Evolutionary conservation across 2,113 vertebrate species (phyloP), one percentile per base, ranked within the genome.

Genomic region (Mirounga angustirostris): DNA sequence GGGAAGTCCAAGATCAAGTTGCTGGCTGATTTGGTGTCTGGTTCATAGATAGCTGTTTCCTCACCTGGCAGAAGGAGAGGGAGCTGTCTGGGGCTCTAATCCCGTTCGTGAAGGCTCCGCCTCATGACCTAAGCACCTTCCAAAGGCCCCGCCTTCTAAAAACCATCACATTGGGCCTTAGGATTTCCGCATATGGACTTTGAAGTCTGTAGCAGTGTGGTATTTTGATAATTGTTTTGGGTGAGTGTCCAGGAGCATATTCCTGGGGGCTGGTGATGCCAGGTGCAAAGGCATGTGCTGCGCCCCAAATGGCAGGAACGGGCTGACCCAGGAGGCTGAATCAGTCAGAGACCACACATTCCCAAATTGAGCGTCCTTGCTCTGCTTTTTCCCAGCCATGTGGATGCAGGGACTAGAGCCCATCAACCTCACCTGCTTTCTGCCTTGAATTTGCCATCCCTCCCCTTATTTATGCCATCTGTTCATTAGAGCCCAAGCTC

Each of bases 401-500:
- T 50, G 67, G 58, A 33, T 76, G 13, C 19, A 78, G 92, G 93
- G 79, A 97, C 71, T 59, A 56, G 95, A 96, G 95, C 76, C 74
- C 89, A 82, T 95, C 91, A 93, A 91, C 71, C 71, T 65, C 50
- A 46, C 18, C 88, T 84, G 28, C 94, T 96, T 92, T 96, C 97
- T 96, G 2, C 0, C 67, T 92, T n/a, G 33, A 97, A 67, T 98
- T 95, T 96, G 50, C 97, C 81, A 2, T 14, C 81, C 92, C 90
- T 89, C 87, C 69, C 94, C 95, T 91, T 91, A 85, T 46, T 80
- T 96, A 95, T 94, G 92, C 98, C 97, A 98, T 97, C 94, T 85
- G 8, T 96, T 98, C 98, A 89, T 98, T 97, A 94, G 88, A 94
- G 94, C 80, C 43, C 85, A 87, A 91, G 83, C 93, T 98, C 71